Conservation (phyloP, 2,888 invertebrate genomes). For the Ophioninae sp. region DNA sequence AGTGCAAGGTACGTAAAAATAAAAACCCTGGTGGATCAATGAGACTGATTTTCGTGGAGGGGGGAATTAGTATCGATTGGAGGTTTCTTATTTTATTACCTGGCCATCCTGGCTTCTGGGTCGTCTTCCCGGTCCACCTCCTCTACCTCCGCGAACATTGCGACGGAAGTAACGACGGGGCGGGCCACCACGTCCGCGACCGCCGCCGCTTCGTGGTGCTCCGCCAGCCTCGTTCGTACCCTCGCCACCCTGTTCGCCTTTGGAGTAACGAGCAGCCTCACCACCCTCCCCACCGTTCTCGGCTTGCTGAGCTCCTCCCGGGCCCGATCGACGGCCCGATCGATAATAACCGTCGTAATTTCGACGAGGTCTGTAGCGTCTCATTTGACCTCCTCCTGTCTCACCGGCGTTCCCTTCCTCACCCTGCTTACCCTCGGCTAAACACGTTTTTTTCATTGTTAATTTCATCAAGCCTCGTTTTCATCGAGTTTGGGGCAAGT, state of each 20-base stretch:
- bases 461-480: not conserved
- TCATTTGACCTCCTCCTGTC: conserved; percentile 76
- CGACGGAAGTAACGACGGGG: conserved; percentile 88
- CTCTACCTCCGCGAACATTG: conserved; percentile 88
- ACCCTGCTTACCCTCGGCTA: conserved; percentile 76
- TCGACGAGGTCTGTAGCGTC: conserved; percentile 82
- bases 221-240: conserved; percentile 67
- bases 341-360: conserved; percentile 81
- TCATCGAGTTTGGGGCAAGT: too few species aligned
- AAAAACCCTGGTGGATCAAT: not conserved
- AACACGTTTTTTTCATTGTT: conserved; percentile 14
- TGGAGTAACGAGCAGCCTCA: conserved; percentile 65
- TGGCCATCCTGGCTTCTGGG: conserved; percentile 83
- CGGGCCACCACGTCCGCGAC: conserved; percentile 81
- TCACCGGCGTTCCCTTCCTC: conserved; percentile 80
- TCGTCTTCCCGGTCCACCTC: conserved; percentile 82
- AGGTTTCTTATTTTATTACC: conserved; percentile 68
- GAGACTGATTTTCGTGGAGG: not conserved
- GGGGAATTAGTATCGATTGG: not conserved
- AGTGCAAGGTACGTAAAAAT: conserved; percentile 9
- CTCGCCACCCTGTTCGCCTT: conserved; percentile 72
- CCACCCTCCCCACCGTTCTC: conserved; percentile 79
- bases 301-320: conserved; percentile 73
- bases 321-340: conserved; percentile 80
- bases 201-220: conserved; percentile 71